Conservation (phyloP, 2,113 vertebrate species). For the Corythoichthys intestinalis region DNA sequence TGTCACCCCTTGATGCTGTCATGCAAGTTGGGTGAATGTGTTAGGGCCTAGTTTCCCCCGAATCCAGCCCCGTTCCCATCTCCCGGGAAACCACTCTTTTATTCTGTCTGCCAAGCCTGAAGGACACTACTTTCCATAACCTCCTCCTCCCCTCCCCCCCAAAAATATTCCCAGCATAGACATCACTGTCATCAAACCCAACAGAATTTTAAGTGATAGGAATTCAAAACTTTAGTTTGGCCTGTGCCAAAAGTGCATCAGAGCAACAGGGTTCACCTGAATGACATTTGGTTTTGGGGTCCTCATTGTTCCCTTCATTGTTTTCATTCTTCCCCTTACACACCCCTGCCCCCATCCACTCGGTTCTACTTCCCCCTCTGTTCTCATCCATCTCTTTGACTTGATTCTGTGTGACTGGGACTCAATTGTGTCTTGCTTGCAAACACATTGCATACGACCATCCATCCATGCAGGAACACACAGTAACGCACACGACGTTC, state of each 20-base stretch:
- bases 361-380: conserved; percentile 23
- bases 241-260: not conserved
- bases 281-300: conserved; percentile 1
- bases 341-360: conserved; percentile 4
- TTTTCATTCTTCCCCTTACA: not conserved
- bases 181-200: conserved; percentile 10
- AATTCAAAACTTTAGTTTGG: not conserved
- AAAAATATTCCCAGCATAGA: conserved; percentile 16
- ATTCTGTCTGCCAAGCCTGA: conserved; percentile 43
- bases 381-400: conserved; percentile 53
- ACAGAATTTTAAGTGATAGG: not conserved
- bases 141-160: conserved; percentile 10
- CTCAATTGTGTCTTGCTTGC: conserved; percentile 48
- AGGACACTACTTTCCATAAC: conserved; percentile 45
- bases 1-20: conserved; percentile 10
- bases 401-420: conserved; percentile 51
- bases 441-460: conserved; percentile 49
- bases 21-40: conserved; percentile 13
- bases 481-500: conserved; percentile 30
- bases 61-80: conserved; percentile 45
- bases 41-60: conserved; percentile 11
- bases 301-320: conserved; percentile 28
- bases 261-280: not conserved
- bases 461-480: conserved; percentile 61
- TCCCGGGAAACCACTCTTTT: conserved; percentile 62